A percentile compares a stretch with the other conserved stretches of the same genome.
phyloP scores from a whole-genome alignment of 2,888 invertebrate species.

The Scaptodrosophila latifasciaeformis region DNA sequence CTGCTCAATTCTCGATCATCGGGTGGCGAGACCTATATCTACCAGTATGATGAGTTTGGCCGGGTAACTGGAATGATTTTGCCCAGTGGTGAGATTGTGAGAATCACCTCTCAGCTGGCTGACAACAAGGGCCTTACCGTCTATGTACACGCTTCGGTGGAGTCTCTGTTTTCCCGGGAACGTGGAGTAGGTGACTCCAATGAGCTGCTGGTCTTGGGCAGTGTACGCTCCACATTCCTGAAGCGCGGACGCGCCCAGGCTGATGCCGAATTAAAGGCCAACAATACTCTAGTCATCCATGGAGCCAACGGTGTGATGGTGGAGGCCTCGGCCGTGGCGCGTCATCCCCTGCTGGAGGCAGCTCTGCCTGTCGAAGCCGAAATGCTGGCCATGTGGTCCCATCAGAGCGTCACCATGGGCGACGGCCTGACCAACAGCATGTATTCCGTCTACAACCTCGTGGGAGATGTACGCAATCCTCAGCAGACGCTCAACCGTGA shows the following conservation, averaged over 20 bases:
- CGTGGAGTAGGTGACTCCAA: constrained; percentile 76
- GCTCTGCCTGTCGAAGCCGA: constrained; percentile 91
- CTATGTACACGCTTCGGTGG: constrained; percentile 80
- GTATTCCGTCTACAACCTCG: constrained; percentile 87
- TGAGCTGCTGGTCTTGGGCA: constrained; percentile 81
- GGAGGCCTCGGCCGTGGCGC: constrained; percentile 85
- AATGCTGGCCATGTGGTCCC: constrained; percentile 93
- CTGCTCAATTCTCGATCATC: constrained; percentile 89
- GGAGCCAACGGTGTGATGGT: constrained; percentile 85
- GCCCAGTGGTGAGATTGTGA: constrained; percentile 93
- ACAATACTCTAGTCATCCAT: constrained; percentile 85
- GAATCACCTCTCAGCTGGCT: constrained; percentile 85
- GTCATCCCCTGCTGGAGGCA: constrained; percentile 88
- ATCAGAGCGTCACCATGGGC: constrained; percentile 86
- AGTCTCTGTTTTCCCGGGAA: constrained; percentile 77
- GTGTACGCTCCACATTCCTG: constrained; percentile 81
- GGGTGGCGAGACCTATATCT: constrained; percentile 90
- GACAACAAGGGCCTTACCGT: constrained; percentile 86
- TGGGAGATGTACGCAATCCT: constrained; percentile 89
- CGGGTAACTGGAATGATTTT: constrained; percentile 89
- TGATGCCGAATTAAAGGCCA: constrained; percentile 84
- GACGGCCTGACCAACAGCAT: constrained; percentile 85
- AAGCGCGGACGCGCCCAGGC: constrained; percentile 84
- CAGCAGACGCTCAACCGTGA: constrained; percentile 89
- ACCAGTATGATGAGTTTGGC: constrained; percentile 93